phyloP scores from a whole-genome alignment of 2,113 vertebrate genomes.

The Odontesthes bonariensis region DNA sequence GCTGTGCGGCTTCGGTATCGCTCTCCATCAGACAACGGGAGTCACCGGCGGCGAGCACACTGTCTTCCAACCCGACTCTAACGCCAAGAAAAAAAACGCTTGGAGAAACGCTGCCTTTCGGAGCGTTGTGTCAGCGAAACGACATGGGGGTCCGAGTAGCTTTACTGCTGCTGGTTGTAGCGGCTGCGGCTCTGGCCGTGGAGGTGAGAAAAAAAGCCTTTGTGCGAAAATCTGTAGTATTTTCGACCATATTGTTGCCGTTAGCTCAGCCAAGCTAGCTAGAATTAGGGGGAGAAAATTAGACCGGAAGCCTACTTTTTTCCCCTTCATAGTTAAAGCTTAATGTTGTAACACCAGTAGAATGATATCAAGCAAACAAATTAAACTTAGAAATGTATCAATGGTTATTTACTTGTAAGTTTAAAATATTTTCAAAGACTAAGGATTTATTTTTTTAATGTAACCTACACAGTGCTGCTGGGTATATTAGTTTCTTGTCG shows the following conservation, averaged over 20 bases:
- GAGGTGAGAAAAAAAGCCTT: conserved; percentile 76
- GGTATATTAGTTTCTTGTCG: accelerated
- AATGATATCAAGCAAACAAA: no score
- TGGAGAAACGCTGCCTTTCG: conserved; percentile 36
- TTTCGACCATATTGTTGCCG: conserved; percentile 57
- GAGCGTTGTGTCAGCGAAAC: conserved; percentile 44
- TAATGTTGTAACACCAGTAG: background rate
- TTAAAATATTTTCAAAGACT: no score
- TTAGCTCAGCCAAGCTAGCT: conserved; percentile 5
- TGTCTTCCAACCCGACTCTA: conserved; percentile 3
- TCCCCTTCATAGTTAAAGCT: conserved; percentile 1
- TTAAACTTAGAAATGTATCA: no score
- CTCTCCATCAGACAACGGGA: conserved; percentile 74
- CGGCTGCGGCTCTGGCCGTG: conserved; percentile 65
- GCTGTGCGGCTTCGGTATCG: conserved; percentile 74
- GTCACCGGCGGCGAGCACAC: conserved; percentile 57
- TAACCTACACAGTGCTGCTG: no score
- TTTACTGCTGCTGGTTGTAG: conserved; percentile 74
- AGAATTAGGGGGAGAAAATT: background rate
- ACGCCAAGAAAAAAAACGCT: conserved; percentile 15
- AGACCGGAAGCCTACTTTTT: conserved; percentile 38
- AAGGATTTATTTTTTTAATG: no score
- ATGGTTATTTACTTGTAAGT: no score
- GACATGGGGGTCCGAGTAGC: conserved; percentile 76
- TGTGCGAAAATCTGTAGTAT: conserved; percentile 9